Conservation (phyloP, 2,888 invertebrate species). For the Thymelicus acteon region DNA sequence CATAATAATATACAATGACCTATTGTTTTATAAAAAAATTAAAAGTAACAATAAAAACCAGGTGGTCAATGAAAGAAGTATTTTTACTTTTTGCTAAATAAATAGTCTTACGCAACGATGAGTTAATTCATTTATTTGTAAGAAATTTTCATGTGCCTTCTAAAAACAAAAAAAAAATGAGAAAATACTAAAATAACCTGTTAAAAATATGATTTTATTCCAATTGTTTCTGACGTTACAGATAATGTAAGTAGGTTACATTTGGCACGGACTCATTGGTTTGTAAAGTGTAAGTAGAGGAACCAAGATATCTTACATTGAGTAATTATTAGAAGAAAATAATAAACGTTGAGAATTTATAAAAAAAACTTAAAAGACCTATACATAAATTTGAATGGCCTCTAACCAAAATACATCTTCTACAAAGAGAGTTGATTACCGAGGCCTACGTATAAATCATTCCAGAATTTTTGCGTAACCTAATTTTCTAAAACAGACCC, state of each 20-base stretch:
- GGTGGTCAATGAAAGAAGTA: constrained; percentile 22
- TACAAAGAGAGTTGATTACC: too few relatives aligned
- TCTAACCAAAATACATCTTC: too few relatives aligned
- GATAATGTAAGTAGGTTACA: constrained; percentile 69
- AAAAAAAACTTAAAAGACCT: too few relatives aligned
- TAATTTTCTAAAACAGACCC: too few relatives aligned
- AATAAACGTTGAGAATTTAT: too few relatives aligned
- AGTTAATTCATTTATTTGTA: constrained; percentile 75
- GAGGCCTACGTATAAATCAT: too few relatives aligned
- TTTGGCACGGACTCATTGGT: constrained; percentile 56
- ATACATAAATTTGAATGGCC: too few relatives aligned
- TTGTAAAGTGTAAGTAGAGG: constrained; percentile 50
- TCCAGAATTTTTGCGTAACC: too few relatives aligned
- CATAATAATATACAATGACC: background rate
- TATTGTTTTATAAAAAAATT: constrained; percentile 2
- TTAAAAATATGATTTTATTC: constrained; percentile 70
- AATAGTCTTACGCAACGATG: constrained; percentile 37
- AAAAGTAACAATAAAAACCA: constrained; percentile 3
- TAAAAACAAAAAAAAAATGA: constrained; percentile 66
- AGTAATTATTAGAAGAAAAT: too few relatives aligned
- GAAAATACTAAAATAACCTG: constrained; percentile 63
- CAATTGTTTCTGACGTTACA: constrained; percentile 74
- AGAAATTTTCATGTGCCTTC: constrained; percentile 84
- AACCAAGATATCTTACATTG: background rate
- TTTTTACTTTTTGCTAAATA: constrained; percentile 34